These are phyloP conservation scores for Saccopteryx bilineata DNA, from an alignment of 2,113 vertebrate species.

Conservation along the genomic window DNA sequence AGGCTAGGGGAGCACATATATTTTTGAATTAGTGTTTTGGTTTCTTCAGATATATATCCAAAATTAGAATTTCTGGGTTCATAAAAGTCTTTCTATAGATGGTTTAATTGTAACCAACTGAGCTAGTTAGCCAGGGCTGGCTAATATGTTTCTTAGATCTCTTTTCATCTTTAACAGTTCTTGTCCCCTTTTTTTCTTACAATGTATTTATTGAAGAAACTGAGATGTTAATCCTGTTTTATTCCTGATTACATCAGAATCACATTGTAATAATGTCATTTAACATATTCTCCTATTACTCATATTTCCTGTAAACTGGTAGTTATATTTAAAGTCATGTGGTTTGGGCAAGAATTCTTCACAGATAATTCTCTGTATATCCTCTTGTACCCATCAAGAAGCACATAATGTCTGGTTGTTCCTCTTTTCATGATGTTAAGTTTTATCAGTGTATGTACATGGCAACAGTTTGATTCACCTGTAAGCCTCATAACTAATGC, in stretches of 20 bases:
- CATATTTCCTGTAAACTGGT: not conserved
- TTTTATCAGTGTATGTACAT: not conserved
- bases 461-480: not conserved
- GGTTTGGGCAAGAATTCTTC: not conserved
- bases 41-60: not conserved
- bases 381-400: not conserved
- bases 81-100: not conserved
- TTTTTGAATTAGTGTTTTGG: not conserved
- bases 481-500: not conserved
- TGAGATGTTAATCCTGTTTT: not conserved
- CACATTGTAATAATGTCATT: not conserved
- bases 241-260: not conserved
- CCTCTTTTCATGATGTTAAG: not conserved
- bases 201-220: slow-evolving; percentile 36
- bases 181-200: not conserved
- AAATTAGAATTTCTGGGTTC: not conserved
- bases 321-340: slow-evolving; percentile 6
- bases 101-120: not conserved
- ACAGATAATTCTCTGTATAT: not conserved
- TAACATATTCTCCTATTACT: not conserved
- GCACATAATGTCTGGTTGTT: not conserved
- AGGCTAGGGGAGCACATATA: not conserved
- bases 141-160: not conserved
- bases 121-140: not conserved
- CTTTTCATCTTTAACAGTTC: not conserved